Percentiles rank a stretch among this genome's conserved stretches.
Conservation (phyloP, 2,888 invertebrate genomes). For the Rhogogaster chlorosoma region DNA sequence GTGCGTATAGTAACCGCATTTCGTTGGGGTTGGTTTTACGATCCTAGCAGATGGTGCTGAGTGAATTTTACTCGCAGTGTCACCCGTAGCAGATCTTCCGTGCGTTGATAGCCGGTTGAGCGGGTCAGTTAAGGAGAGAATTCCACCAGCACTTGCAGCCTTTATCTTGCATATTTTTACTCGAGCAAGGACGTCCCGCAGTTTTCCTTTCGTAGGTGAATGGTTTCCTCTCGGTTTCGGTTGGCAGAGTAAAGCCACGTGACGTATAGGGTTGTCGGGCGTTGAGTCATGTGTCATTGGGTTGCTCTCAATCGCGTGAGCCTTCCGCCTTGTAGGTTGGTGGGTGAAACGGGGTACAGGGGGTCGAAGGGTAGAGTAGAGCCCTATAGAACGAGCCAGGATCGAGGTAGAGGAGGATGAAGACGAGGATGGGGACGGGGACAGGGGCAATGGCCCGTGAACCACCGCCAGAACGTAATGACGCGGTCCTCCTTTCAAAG, state of each 20-base stretch:
- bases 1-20: slow-evolving; percentile 28
- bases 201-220: background rate
- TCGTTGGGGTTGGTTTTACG: slow-evolving; percentile 48
- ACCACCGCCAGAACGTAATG: slow-evolving; percentile 76
- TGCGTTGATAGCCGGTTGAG: slow-evolving; percentile 26
- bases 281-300: slow-evolving; percentile 76
- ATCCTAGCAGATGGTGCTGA: slow-evolving; percentile 41
- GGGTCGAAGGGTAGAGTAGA: slow-evolving; percentile 39
- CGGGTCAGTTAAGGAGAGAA: slow-evolving; percentile 37
- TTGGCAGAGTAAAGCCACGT: slow-evolving; percentile 54
- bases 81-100: slow-evolving; percentile 9
- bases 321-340: slow-evolving; percentile 59
- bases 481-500: slow-evolving; percentile 78
- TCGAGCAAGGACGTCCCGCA: background rate
- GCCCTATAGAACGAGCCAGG: slow-evolving; percentile 59
- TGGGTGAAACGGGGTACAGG: slow-evolving; percentile 12
- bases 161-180: background rate
- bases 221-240: slow-evolving; percentile 38
- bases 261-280: slow-evolving; percentile 71
- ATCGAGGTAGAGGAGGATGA: slow-evolving; percentile 58
- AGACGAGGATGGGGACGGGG: slow-evolving; percentile 61
- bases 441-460: slow-evolving; percentile 76
- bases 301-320: slow-evolving; percentile 70
- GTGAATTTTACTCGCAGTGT: slow-evolving; percentile 48
- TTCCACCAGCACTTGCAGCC: background rate